A percentile compares a stretch with the other conserved stretches of the same genome.
Evolutionary conservation across 2,888 invertebrate species (phyloP).

Genomic region (Trichopria drosophilae): DNA sequence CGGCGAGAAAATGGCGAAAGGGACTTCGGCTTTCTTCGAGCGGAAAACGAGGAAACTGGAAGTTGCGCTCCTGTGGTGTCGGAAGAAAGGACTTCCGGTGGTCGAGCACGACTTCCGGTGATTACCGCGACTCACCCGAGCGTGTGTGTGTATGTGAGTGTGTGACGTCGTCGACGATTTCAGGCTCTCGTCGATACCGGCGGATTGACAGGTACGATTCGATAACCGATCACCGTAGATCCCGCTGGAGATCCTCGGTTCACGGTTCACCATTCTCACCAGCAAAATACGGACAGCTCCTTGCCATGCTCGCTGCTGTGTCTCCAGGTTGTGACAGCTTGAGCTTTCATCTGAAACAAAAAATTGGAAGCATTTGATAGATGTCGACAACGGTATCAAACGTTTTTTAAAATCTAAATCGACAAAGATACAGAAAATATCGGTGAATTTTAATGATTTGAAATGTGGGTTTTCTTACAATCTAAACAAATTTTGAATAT

Average conservation of each 20-base stretch:
- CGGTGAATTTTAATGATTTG: too few relatives aligned
- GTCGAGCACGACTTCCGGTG: neutral
- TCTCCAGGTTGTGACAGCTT: constrained; percentile 76
- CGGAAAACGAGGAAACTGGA: too few relatives aligned
- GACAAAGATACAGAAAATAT: too few relatives aligned
- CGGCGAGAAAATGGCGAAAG: too few relatives aligned
- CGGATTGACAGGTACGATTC: constrained; percentile 31
- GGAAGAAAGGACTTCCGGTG: neutral
- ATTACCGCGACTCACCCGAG: neutral
- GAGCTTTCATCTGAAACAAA: constrained; percentile 71
- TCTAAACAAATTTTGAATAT: too few relatives aligned
- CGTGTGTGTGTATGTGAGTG: neutral
- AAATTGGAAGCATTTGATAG: too few relatives aligned
- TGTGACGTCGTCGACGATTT: constrained; percentile 4
- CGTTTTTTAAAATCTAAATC: too few relatives aligned
- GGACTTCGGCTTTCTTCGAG: too few relatives aligned
- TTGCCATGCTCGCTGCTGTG: constrained; percentile 71
- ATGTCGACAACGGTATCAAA: too few relatives aligned
- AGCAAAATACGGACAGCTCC: constrained; percentile 78
- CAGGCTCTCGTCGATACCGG: constrained; percentile 22
- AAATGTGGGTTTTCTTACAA: too few relatives aligned
- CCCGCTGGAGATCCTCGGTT: constrained; percentile 40
- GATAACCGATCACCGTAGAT: constrained; percentile 46
- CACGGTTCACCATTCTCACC: constrained; percentile 65
- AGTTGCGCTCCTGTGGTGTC: neutral